Evolutionary conservation across 1,140 invertebrate genomes (phyloP), one percentile per base, ranked within the genome.

Genomic region (Tribolium madens): DNA sequence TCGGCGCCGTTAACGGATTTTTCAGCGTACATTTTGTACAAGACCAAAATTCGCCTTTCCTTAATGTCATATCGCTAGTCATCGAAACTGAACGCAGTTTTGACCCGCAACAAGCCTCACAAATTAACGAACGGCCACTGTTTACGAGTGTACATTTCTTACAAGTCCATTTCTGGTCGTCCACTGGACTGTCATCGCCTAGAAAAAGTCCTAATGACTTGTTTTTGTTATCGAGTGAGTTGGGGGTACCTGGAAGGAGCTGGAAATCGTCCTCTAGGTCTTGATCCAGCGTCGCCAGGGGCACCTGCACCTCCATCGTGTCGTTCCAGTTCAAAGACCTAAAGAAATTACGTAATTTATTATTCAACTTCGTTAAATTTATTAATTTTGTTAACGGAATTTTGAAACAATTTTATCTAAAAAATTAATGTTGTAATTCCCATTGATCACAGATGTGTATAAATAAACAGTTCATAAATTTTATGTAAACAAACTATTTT

Each of bases 111-210:
- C 95, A 97, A 0, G 93, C 94, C 4, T 92, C 91, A 83, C 96
- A 97, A 0, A 91, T 91, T 68, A 90, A 88, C 4, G 90, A 89
- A 14, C 88, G 86, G 0, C 88, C 88, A 14, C 91, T 89, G 87
- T 97, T 97, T 1, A 96, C 89, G 50, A 97, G 87, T 0, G 95
- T 97, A 84, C 95, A 97, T 82, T 95, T 95, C 78, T 92, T 91
- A 84, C 96, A 97, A 3, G 93, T 93, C 95, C 96, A 97, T 12
- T 90, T 89, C 46, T 90, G 86, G n/a, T 84, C 84, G 18, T 82
- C 83, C 18, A 60, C 42, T 14, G 53, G 73, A 21, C 53, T 75
- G 12, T 57, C 33, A 36, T 75, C 48, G 26, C 73, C 73, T 73
- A 42, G 46, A 36, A 31, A 50, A 52, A 14, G 48, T 10, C 36